A percentile compares a stretch with the other conserved stretches of the same genome.
phyloP scores from a whole-genome alignment of 2,888 invertebrate species.

The Pediacus dermestoides region DNA sequence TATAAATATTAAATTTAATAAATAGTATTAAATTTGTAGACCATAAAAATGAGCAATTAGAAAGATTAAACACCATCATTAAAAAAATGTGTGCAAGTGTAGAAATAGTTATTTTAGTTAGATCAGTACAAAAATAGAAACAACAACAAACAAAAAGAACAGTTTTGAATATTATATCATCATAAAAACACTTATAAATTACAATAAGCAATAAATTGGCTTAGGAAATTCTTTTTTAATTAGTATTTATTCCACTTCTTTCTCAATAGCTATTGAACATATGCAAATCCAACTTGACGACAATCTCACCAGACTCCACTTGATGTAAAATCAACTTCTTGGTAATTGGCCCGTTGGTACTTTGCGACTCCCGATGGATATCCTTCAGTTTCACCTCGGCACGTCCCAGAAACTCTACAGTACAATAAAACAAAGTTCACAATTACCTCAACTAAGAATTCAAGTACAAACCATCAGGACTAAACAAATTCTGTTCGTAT shows the following conservation, averaged over 20 bases:
- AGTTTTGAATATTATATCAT: neutral
- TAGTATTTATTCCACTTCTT: neutral
- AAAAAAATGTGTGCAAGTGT: too few relatives aligned
- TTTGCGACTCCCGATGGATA: conserved; percentile 57
- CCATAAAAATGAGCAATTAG: too few relatives aligned
- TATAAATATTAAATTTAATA: too few relatives aligned
- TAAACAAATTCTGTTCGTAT: conserved; percentile 67
- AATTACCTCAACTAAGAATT: neutral
- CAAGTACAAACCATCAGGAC: conserved; percentile 63
- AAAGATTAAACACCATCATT: too few relatives aligned
- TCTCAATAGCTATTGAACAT: conserved; percentile 51
- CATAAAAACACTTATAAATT: neutral
- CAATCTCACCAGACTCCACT: conserved; percentile 65
- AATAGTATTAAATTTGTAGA: too few relatives aligned
- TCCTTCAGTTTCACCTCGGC: conserved; percentile 66
- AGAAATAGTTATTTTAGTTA: too few relatives aligned
- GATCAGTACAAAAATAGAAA: conserved; percentile 6
- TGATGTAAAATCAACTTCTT: conserved; percentile 64
- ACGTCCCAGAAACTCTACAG: conserved; percentile 66
- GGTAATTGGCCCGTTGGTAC: conserved; percentile 60
- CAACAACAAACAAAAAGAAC: neutral
- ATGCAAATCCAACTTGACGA: conserved; percentile 67
- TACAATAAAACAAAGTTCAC: conserved; percentile 14
- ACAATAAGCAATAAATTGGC: neutral
- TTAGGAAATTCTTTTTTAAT: neutral